These are phyloP conservation scores for Pandemis cinnamomeana DNA, from an alignment of 2,888 invertebrate species.

Conservation along the genomic window DNA sequence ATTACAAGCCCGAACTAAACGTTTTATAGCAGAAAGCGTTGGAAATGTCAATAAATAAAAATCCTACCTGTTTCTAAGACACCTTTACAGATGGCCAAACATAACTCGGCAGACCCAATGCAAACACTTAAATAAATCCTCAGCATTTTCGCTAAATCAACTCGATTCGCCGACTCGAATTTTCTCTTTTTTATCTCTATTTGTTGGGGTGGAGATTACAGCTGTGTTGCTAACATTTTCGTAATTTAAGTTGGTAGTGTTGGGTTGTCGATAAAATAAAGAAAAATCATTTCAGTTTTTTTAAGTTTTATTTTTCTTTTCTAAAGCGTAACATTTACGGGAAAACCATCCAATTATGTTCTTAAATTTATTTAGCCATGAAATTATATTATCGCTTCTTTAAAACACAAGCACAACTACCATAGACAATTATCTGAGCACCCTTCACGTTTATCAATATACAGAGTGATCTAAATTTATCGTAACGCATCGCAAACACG, in stretches of 20 bases:
- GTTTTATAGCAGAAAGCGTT: too few species aligned
- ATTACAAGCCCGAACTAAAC: too few species aligned
- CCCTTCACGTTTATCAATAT: background rate
- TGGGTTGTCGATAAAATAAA: too few species aligned
- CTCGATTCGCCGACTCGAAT: background rate
- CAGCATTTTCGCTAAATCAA: slow-evolving; percentile 26
- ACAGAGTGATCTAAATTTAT: background rate
- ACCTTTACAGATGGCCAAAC: slow-evolving; percentile 4
- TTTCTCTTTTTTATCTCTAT: slow-evolving; percentile 14
- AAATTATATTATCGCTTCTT: too few species aligned
- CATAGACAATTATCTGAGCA: background rate
- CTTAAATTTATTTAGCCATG: too few species aligned
- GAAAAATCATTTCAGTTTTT: too few species aligned
- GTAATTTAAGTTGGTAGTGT: background rate
- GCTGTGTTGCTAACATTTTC: slow-evolving; percentile 13
- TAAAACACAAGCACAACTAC: too few species aligned
- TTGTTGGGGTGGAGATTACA: slow-evolving; percentile 8
- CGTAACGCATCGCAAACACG: background rate
- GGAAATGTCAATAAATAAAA: background rate
- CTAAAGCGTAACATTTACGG: too few species aligned
- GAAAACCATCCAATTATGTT: too few species aligned
- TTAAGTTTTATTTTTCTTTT: too few species aligned
- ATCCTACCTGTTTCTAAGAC: background rate
- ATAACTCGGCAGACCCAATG: slow-evolving; percentile 8
- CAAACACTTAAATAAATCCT: slow-evolving; percentile 7